A percentile compares a stretch with the other conserved stretches of the same genome.
phyloP scores from a whole-genome alignment of 2,888 invertebrate species.

The Serripes groenlandicus region DNA sequence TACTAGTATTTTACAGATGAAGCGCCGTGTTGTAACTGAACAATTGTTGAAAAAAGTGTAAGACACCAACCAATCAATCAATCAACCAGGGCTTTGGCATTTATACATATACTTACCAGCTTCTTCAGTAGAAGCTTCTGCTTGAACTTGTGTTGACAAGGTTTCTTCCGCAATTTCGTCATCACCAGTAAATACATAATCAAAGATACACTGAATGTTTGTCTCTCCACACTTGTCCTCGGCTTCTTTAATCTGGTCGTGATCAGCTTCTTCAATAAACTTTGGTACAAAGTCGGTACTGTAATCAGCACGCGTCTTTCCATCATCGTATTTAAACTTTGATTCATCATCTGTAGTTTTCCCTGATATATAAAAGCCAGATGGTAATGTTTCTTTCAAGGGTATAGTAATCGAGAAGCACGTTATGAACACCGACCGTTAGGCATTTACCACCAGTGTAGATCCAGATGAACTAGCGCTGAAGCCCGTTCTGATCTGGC shows the following conservation, averaged over 20 bases:
- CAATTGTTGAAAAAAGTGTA: background rate
- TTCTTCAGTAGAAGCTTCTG: background rate
- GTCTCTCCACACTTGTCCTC: slow-evolving; percentile 35
- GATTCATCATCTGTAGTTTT: slow-evolving; percentile 34
- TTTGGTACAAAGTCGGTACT: slow-evolving; percentile 53
- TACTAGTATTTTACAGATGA: background rate
- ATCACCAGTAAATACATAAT: slow-evolving; percentile 58
- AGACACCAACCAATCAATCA: background rate
- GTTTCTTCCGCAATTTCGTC: slow-evolving; percentile 12
- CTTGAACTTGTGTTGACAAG: background rate
- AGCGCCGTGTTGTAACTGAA: background rate
- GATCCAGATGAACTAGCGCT: no score
- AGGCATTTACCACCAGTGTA: no score
- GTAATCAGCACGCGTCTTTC: slow-evolving; percentile 39
- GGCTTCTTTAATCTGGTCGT: slow-evolving; percentile 37
- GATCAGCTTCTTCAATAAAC: slow-evolving; percentile 60
- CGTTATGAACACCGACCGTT: no score
- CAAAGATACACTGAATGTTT: slow-evolving; percentile 57
- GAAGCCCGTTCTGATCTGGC: no score
- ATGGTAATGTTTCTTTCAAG: no score
- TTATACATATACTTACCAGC: background rate
- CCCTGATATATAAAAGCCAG: slow-evolving; percentile 34
- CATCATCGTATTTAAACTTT: slow-evolving; percentile 48
- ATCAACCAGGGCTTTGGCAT: background rate
- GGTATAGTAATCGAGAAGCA: no score